phyloP scores from a whole-genome alignment of 1,140 invertebrate species.

The Macrobrachium nipponense region DNA sequence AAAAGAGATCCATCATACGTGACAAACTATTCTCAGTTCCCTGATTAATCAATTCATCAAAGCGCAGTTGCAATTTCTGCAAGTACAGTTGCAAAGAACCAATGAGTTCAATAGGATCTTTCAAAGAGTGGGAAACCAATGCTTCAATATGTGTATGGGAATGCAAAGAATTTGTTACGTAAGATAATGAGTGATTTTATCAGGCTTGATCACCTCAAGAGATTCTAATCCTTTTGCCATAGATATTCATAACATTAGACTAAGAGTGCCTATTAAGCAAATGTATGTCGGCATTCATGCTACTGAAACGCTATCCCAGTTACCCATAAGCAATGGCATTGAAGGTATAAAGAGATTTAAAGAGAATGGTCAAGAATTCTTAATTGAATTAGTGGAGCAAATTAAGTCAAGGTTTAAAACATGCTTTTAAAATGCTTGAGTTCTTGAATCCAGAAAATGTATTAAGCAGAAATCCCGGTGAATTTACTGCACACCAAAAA shows the following conservation, averaged over 20 bases:
- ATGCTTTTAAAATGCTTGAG: slow-evolving; percentile 23
- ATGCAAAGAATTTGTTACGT: neutral
- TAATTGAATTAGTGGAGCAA: slow-evolving; percentile 5
- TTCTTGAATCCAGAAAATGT: slow-evolving; percentile 22
- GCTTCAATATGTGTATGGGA: neutral
- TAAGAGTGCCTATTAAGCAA: neutral
- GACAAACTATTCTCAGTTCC: too few relatives aligned
- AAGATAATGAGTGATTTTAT: slow-evolving; percentile 4
- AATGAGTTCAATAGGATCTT: neutral
- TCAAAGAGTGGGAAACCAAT: neutral
- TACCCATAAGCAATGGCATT: neutral
- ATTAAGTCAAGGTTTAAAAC: slow-evolving; percentile 22
- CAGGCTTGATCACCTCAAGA: neutral
- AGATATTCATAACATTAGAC: neutral
- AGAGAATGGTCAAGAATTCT: neutral
- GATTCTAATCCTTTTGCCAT: too few relatives aligned
- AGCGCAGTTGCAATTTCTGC: neutral
- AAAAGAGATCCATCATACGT: too few relatives aligned
- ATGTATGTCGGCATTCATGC: neutral
- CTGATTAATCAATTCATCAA: neutral
- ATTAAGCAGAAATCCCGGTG: slow-evolving; percentile 7
- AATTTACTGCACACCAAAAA: slow-evolving; percentile 28
- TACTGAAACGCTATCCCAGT: neutral
- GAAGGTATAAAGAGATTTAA: neutral
- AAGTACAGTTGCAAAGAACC: neutral